These are phyloP conservation scores for Eupithecia exiguata DNA, from an alignment of 2,888 invertebrate species.

Conservation along the genomic window DNA sequence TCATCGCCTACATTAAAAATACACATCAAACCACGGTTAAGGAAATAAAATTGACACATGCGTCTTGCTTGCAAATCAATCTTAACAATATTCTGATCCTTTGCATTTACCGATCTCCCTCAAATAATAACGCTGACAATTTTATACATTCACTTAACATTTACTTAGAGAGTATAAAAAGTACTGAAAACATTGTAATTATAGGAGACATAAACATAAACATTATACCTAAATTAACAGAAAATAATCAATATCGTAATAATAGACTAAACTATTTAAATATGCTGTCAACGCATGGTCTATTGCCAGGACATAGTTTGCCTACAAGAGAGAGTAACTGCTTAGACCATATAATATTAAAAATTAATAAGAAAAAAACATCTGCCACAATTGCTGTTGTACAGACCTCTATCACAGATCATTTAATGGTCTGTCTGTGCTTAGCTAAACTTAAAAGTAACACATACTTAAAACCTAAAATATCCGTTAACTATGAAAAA, in stretches of 20 bases:
- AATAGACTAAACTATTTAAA: constrained; percentile 1
- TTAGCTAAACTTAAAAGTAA: background rate
- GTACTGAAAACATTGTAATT: too few species aligned
- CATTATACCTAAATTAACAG: background rate
- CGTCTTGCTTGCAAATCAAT: background rate
- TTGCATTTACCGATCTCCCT: background rate
- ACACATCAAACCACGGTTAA: background rate
- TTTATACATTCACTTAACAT: background rate
- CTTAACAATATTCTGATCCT: background rate
- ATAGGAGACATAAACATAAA: too few species aligned
- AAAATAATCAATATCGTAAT: background rate
- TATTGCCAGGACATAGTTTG: background rate
- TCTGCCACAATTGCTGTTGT: background rate
- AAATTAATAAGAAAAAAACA: background rate
- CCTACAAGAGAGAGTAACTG: background rate
- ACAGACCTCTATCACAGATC: background rate
- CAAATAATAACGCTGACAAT: background rate
- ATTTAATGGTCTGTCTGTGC: background rate
- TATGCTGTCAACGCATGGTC: background rate
- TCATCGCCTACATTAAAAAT: background rate
- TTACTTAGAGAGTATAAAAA: too few species aligned
- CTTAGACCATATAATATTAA: background rate
- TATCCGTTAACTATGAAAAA: too few species aligned
- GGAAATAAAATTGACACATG: background rate
- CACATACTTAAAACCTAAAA: too few species aligned